A percentile compares a stretch with the other conserved stretches of the same genome.
phyloP scores from a whole-genome alignment of 2,888 invertebrate genomes.

The Tricholauxania praeusta region DNA sequence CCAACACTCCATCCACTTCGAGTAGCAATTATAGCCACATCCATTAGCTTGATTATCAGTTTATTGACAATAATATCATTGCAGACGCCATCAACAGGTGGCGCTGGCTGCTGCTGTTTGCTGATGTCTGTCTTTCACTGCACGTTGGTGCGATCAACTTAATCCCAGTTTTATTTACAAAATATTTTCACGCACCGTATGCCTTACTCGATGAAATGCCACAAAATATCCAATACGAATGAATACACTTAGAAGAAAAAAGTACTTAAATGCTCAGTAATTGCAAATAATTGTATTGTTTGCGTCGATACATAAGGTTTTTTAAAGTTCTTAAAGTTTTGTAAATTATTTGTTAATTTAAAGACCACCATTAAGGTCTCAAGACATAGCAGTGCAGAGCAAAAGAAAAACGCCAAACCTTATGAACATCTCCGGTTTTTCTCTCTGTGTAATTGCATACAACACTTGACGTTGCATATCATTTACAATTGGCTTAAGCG shows the following conservation, averaged over 20 bases:
- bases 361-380: too few species aligned
- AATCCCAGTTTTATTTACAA: constrained; percentile 24
- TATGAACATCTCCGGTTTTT: too few species aligned
- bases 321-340: background rate
- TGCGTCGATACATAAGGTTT: background rate
- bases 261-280: too few species aligned
- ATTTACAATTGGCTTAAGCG: too few species aligned
- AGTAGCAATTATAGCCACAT: constrained; percentile 28
- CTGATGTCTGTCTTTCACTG: background rate
- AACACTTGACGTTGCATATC: background rate
- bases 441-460: constrained; percentile 6
- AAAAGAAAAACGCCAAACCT: too few species aligned
- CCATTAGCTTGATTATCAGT: constrained; percentile 33
- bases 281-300: too few species aligned
- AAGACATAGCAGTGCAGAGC: too few species aligned
- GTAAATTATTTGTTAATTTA: too few species aligned
- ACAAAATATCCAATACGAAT: too few species aligned
- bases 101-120: constrained; percentile 20
- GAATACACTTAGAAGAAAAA: too few species aligned
- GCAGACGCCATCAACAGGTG: constrained; percentile 36
- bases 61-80: constrained; percentile 37
- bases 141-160: constrained; percentile 21
- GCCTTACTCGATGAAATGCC: too few species aligned
- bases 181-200: background rate
- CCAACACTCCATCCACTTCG: too few species aligned